These are phyloP conservation scores for Lepeophtheirus nordmannii DNA, from an alignment of 2,888 invertebrate species.

Conservation along the genomic window DNA sequence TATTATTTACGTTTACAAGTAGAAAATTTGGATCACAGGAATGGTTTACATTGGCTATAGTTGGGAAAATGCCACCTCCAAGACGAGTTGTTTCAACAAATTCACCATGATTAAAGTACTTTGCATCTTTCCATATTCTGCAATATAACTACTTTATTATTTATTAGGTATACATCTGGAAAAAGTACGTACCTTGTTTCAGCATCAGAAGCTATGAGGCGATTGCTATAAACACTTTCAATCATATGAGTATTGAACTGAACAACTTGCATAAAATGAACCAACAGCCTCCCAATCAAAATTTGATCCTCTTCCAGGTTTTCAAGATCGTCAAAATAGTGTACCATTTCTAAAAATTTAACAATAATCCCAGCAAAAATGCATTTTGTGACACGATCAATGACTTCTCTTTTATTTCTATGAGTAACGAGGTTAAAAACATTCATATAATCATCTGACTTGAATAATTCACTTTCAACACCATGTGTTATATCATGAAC, in stretches of 20 bases:
- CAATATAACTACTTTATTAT: neutral
- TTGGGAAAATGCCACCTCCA: conserved; percentile 22
- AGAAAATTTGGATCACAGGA: conserved; percentile 24
- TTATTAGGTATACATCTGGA: neutral
- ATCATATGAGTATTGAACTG: conserved; percentile 22
- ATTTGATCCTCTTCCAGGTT: conserved; percentile 4
- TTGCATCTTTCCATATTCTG: conserved; percentile 17
- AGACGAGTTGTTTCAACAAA: conserved; percentile 17
- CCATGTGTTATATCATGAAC: conserved; percentile 12
- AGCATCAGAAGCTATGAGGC: conserved; percentile 19
- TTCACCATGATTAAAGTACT: conserved; percentile 18
- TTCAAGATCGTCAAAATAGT: conserved; percentile 6
- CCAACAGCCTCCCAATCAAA: conserved; percentile 13
- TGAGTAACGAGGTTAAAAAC: conserved; percentile 18
- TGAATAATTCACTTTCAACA: neutral
- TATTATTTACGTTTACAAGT: conserved; percentile 5
- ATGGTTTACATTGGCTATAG: conserved; percentile 22
- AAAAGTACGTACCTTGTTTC: conserved; percentile 13
- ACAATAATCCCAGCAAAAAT: conserved; percentile 21
- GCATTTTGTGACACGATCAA: conserved; percentile 18
- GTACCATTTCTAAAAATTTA: neutral
- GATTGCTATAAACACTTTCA: conserved; percentile 13
- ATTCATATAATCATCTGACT: conserved; percentile 7
- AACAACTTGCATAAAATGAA: conserved; percentile 21
- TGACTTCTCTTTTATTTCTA: conserved; percentile 4